A percentile compares a stretch with the other conserved stretches of the same genome.
Evolutionary conservation across 1,140 invertebrate species (phyloP).

Genomic region (Drosophila varians): DNA sequence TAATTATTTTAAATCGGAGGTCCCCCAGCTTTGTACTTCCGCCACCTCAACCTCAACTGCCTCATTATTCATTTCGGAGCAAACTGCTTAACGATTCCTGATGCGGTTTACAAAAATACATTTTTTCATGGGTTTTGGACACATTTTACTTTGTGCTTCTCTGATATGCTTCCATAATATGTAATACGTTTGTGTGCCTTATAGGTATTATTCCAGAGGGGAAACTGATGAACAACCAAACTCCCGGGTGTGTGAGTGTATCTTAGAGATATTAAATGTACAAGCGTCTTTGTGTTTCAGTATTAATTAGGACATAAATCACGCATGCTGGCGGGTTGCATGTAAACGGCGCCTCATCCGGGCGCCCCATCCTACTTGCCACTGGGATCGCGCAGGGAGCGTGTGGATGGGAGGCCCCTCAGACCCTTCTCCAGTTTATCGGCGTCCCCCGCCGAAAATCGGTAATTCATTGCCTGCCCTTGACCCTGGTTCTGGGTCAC

Average conservation of each 20-base stretch:
- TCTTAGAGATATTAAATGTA: constrained; percentile 80
- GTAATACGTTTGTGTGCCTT: constrained; percentile 41
- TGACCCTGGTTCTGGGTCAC: constrained; percentile 37
- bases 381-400: constrained; percentile 73
- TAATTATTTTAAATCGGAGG: constrained; percentile 22
- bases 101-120: constrained; percentile 34
- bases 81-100: constrained; percentile 17
- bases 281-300: constrained; percentile 80
- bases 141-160: constrained; percentile 9
- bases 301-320: constrained; percentile 81
- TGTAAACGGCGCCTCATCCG: constrained; percentile 33
- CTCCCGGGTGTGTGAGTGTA: constrained; percentile 33
- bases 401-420: constrained; percentile 69
- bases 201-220: constrained; percentile 12
- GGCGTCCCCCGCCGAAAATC: constrained; percentile 83
- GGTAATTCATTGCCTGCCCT: constrained; percentile 68
- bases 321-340: constrained; percentile 48
- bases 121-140: not conserved
- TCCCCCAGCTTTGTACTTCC: constrained; percentile 38
- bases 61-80: not conserved
- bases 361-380: constrained; percentile 38
- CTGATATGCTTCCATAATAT: constrained; percentile 56
- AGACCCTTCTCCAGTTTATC: constrained; percentile 82
- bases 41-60: not conserved
- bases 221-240: constrained; percentile 38